Evolutionary conservation across 92 coral and sea anemone species (phyloP).

Genomic region (Zoanthus gigantus): DNA sequence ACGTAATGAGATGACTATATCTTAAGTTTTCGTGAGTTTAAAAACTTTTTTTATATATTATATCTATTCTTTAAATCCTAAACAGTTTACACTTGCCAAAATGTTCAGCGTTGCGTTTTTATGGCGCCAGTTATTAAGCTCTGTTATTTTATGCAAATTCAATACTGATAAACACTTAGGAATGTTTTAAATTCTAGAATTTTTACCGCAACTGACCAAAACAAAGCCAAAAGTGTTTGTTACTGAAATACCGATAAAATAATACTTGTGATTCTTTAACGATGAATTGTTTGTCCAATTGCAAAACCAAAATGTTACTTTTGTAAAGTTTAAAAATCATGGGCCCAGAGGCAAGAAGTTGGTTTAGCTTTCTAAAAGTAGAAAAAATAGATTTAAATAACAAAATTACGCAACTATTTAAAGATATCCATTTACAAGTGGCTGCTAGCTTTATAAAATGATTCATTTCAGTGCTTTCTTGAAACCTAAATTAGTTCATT

Average conservation of each 20-base stretch:
- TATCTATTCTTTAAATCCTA: not conserved
- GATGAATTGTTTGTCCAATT: too few relatives aligned
- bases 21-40: not conserved
- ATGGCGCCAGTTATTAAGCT: constrained; percentile 21
- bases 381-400: too few relatives aligned
- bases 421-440: not conserved
- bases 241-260: not conserved
- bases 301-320: too few relatives aligned
- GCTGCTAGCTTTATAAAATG: not conserved
- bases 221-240: not conserved
- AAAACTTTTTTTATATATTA: not conserved
- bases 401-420: too few relatives aligned
- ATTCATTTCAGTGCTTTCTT: not conserved
- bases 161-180: not conserved
- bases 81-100: not conserved
- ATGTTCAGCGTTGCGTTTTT: not conserved
- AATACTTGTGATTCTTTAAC: not conserved
- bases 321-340: too few relatives aligned
- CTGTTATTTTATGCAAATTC: constrained; percentile 32
- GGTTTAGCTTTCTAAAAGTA: too few relatives aligned
- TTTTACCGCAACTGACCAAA: not conserved
- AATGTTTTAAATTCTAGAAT: constrained; percentile 3
- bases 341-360: too few relatives aligned
- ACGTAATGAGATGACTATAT: not conserved
- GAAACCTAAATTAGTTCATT: not conserved